Conservation (phyloP, 2,113 vertebrate genomes). For the Mystacornis crossleyi region DNA sequence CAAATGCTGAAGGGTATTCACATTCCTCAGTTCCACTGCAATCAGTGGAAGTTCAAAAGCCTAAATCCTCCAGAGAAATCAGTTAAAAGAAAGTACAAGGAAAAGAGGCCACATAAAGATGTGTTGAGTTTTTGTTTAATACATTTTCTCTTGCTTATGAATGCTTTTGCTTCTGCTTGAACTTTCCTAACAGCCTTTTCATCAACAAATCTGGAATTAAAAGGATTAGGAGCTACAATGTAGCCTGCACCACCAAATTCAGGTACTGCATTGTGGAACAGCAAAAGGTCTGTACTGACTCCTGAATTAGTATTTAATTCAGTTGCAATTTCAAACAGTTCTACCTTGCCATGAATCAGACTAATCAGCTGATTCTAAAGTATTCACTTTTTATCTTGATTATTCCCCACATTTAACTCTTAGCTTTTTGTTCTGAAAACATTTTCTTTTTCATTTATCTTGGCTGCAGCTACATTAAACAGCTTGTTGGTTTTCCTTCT, state of each 20-base stretch:
- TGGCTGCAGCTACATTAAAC: background rate
- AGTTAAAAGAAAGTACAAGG: background rate
- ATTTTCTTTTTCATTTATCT: background rate
- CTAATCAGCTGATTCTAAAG: background rate
- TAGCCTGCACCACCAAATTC: background rate
- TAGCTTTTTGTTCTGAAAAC: background rate
- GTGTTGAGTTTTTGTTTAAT: background rate
- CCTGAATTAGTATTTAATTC: background rate
- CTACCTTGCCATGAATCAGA: background rate
- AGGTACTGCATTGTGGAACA: background rate
- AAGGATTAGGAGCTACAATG: background rate
- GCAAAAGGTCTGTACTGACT: background rate
- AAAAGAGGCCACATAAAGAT: background rate
- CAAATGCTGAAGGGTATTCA: background rate
- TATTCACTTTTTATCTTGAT: background rate
- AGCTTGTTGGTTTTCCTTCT: conserved; percentile 6
- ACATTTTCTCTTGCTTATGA: background rate
- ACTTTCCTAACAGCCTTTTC: background rate
- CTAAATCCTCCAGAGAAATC: background rate
- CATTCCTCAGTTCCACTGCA: background rate
- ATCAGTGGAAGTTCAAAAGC: background rate
- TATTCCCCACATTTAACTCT: background rate
- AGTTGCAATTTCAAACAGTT: background rate
- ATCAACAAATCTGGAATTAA: background rate
- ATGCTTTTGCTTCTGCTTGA: background rate